Evolutionary conservation across 2,113 vertebrate species (phyloP).

Genomic region (Malurus cyaneus): DNA sequence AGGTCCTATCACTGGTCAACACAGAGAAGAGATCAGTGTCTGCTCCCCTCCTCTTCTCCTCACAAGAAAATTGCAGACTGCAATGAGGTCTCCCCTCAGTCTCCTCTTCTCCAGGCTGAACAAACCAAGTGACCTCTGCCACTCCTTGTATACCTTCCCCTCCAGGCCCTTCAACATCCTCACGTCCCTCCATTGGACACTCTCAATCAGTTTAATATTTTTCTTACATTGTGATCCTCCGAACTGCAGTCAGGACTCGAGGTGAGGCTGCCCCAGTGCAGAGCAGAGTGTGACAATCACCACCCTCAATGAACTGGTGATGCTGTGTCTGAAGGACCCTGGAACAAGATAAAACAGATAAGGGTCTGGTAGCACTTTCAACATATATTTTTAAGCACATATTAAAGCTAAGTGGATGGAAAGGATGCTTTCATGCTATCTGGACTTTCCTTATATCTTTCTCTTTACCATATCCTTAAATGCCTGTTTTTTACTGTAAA

Average conservation of each 20-base stretch:
- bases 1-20: not conserved
- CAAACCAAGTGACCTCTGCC: no score
- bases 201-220: no score
- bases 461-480: not conserved
- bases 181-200: no score
- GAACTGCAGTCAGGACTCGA: no score
- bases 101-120: no score
- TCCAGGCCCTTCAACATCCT: no score
- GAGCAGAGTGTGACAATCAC: not conserved
- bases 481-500: not conserved
- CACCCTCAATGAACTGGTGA: not conserved
- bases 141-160: no score
- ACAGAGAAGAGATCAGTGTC: not conserved
- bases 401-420: not conserved
- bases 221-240: no score
- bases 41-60: not conserved
- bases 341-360: not conserved
- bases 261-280: no score
- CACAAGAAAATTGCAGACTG: not conserved
- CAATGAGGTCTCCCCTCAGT: no score
- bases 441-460: not conserved
- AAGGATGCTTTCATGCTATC: not conserved
- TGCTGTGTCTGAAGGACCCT: not conserved
- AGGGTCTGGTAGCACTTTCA: not conserved
- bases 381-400: not conserved